These are phyloP conservation scores for Microcebus murinus DNA, from an alignment of 2,113 vertebrate species.

Conservation along the genomic window DNA sequence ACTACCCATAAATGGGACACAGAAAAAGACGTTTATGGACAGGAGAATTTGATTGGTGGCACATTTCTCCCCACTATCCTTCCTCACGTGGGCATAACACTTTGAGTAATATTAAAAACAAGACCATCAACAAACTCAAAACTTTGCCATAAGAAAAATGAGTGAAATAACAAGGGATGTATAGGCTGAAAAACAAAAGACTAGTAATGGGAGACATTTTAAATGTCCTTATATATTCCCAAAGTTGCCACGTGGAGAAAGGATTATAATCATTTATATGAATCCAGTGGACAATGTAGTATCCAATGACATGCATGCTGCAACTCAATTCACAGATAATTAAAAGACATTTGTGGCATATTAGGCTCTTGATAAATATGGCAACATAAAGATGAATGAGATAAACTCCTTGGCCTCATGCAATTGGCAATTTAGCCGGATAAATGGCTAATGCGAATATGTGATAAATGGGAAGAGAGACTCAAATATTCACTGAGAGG, in stretches of 20 bases:
- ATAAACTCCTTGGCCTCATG: not conserved
- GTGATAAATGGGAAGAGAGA: not conserved
- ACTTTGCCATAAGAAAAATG: not conserved
- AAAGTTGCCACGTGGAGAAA: not conserved
- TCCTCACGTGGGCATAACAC: not conserved
- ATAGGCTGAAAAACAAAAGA: not conserved
- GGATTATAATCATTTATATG: not conserved
- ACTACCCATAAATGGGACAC: not conserved
- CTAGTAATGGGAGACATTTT: fast-evolving
- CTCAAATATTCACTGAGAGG: not conserved
- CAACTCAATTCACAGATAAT: not conserved
- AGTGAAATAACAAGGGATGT: not conserved
- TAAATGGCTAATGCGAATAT: not conserved
- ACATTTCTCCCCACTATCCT: not conserved
- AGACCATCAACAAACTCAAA: not conserved
- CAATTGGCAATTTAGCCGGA: not conserved
- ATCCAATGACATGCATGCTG: not conserved
- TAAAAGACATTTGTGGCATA: not conserved
- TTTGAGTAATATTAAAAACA: not conserved
- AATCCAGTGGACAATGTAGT: not conserved
- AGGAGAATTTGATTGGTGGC: not conserved
- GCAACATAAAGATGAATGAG: not conserved
- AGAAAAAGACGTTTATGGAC: not conserved
- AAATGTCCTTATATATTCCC: not conserved
- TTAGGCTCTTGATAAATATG: not conserved